Base-by-base conservation (phyloP, 37 sponge, comb jelly and placozoan genomes). In the Haliclona indistincta region DNA sequence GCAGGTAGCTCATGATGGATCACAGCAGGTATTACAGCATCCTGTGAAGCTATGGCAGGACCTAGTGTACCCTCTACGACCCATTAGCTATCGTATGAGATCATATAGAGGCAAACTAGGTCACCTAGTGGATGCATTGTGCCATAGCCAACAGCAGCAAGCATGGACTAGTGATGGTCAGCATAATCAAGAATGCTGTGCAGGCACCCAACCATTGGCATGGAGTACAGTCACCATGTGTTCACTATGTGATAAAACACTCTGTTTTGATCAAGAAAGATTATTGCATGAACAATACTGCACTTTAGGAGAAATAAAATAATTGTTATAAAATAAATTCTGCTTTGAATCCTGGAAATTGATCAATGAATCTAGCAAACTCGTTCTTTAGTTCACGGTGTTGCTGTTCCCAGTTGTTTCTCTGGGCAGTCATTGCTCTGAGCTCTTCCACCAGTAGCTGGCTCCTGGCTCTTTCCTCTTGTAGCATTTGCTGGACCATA, bases 361-460 rank as follows among this genome's bases (percentile, higher is more conserved):
- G 79, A 55, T 83, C 75, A 47, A 89, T 79, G 42, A 89, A 89
- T 51, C 84, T 72, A 17, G 90, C 67, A 68, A 89, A 89, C 41
- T 89, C 90, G 25, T n/a, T 17, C 62, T 63, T 74, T 23, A 84
- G 25, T 25, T 65, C 40, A 13, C 55, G 28, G 30, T 89, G 70
- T 35, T 79, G 73, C 6, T 15, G 5, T 58, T 89, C 65, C 56
- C 74, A 74, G 20, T 76, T 41, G 4, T 68, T 49, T 43, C 62
- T 75, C 13, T 42, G 39, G 0, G 43, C 56, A 0, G 52, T 54
- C 71, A 68, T 79, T 2, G 23, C 63, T 28, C 56, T 54, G 32
- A 89, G 51, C 0, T 70, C 54, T 17, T 22, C 54, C 45, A 20
- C 54, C 52, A 83, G 49, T 4, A 0, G 1, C 20, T 56, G 17